phyloP scores from a whole-genome alignment of 1,140 invertebrate species.

The Plodia interpunctella region DNA sequence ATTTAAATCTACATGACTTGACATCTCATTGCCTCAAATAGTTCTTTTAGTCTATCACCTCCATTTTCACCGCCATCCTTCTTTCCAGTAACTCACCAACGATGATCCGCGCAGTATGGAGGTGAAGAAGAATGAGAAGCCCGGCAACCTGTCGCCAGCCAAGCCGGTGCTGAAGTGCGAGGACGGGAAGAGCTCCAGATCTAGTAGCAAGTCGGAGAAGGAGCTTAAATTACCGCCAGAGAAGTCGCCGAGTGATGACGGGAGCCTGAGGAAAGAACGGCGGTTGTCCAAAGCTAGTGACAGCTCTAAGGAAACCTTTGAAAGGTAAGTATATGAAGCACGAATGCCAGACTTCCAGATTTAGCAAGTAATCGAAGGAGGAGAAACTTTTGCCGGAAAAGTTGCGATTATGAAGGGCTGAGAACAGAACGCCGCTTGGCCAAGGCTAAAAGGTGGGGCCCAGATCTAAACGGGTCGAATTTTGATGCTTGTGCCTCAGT shows the following conservation, averaged over 20 bases:
- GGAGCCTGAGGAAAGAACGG: slow-evolving; percentile 39
- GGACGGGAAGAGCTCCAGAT: slow-evolving; percentile 38
- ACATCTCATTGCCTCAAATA: too few relatives aligned
- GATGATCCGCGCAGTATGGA: slow-evolving; percentile 59
- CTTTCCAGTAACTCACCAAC: slow-evolving; percentile 37
- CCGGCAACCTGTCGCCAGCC: slow-evolving; percentile 60
- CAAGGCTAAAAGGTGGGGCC: too few relatives aligned
- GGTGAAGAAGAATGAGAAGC: slow-evolving; percentile 65
- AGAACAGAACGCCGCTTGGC: too few relatives aligned
- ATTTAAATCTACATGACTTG: too few relatives aligned
- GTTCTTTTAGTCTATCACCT: not conserved
- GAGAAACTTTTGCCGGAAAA: too few relatives aligned
- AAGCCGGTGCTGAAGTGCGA: slow-evolving; percentile 43
- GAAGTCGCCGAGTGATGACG: slow-evolving; percentile 55
- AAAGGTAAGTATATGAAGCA: slow-evolving; percentile 48
- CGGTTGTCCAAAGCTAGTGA: slow-evolving; percentile 54
- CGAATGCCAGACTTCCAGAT: too few relatives aligned
- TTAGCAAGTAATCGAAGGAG: too few relatives aligned
- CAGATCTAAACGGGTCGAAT: too few relatives aligned
- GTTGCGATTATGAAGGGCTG: too few relatives aligned
- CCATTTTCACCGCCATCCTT: slow-evolving; percentile 5
- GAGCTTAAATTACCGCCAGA: slow-evolving; percentile 55
- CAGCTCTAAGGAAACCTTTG: slow-evolving; percentile 55
- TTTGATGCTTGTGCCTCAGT: too few relatives aligned
- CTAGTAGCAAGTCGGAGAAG: slow-evolving; percentile 53